Percentiles rank a stretch among this genome's conserved stretches.
phyloP scores from a whole-genome alignment of 2,888 invertebrate species.

The Pterobdella sp. region DNA sequence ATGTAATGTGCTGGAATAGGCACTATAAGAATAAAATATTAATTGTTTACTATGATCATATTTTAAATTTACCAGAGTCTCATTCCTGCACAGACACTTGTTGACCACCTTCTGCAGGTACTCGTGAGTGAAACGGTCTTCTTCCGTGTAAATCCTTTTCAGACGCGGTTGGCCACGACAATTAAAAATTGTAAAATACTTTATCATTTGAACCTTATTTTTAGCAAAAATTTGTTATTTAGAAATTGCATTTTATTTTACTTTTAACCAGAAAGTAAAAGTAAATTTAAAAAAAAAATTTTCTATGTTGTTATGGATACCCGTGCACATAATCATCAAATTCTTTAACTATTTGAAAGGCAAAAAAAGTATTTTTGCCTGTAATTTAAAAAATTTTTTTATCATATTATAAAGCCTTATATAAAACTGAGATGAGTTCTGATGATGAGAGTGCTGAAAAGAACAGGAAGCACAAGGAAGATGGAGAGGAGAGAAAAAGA shows the following conservation, averaged over 20 bases:
- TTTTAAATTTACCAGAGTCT: constrained; percentile 30
- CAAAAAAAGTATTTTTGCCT: too few species aligned
- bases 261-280: not conserved
- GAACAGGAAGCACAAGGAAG: not conserved
- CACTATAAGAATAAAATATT: too few species aligned
- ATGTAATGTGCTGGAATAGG: too few species aligned
- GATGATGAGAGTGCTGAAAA: constrained; percentile 17
- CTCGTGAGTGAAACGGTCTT: not conserved
- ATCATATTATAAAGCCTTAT: too few species aligned
- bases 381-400: too few species aligned
- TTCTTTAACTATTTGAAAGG: not conserved
- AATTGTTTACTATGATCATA: too few species aligned
- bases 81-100: constrained; percentile 25
- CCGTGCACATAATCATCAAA: not conserved
- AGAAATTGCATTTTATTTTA: not conserved
- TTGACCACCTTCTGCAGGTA: constrained; percentile 14
- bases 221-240: not conserved
- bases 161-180: constrained; percentile 36
- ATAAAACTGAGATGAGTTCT: not conserved
- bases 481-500: constrained; percentile 22
- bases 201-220: constrained; percentile 31
- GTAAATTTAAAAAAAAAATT: not conserved
- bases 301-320: not conserved
- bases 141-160: constrained; percentile 27
- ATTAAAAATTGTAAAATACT: constrained; percentile 35